These are phyloP conservation scores for Crax fasciolata DNA, from an alignment of 2,797 vertebrate species.

Conservation along the genomic window DNA sequence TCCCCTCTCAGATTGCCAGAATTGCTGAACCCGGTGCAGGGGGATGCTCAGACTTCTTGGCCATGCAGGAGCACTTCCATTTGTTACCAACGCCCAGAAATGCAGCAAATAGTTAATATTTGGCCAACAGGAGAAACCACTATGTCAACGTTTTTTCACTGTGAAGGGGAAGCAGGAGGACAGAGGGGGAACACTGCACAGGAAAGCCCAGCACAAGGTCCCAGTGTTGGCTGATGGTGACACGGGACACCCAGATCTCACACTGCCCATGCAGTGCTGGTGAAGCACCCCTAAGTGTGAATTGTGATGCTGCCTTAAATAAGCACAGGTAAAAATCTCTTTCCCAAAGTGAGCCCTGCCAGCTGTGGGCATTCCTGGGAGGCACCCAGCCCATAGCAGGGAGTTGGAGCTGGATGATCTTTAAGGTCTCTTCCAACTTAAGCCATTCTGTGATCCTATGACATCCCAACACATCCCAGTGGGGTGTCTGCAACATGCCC, in stretches of 20 bases:
- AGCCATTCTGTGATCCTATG: too few relatives aligned
- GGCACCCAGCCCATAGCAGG: too few relatives aligned
- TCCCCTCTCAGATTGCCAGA: background rate
- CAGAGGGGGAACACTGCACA: background rate
- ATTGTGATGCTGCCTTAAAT: background rate
- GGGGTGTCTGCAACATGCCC: background rate
- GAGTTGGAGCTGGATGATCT: too few relatives aligned
- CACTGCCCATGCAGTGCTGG: too few relatives aligned
- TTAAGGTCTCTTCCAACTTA: too few relatives aligned
- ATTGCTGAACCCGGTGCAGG: background rate
- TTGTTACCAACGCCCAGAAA: background rate
- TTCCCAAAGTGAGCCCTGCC: background rate
- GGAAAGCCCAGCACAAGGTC: background rate
- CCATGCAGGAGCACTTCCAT: background rate
- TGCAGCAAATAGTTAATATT: background rate
- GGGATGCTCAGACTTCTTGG: background rate
- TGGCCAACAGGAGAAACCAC: background rate
- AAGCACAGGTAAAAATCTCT: background rate
- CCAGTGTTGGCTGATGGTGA: background rate
- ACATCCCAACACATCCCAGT: too few relatives aligned
- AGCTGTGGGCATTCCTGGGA: background rate
- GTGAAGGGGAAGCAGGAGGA: background rate
- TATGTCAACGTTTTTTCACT: background rate
- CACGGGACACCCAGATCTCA: background rate
- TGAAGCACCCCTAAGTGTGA: background rate